Evolutionary conservation across 2,113 vertebrate genomes (phyloP), one percentile per base, ranked within the genome.

Genomic region (Stigmatopora nigra): DNA sequence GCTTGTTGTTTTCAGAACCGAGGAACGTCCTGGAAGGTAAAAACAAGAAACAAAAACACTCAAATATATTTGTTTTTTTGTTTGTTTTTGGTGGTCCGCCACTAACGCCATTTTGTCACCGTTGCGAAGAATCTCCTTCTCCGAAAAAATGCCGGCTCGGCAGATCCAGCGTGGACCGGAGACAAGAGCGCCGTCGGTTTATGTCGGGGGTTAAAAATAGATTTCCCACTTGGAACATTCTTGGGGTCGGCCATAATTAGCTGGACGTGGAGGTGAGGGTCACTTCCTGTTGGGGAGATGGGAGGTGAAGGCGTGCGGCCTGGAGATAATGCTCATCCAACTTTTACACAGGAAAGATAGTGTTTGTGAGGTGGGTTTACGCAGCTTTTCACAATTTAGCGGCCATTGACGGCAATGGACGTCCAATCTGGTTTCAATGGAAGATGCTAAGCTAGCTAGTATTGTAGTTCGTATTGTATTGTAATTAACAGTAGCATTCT

Each of bases 1-100:
- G 35, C 17, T 69, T 78, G 77, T 83, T 81, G 80, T 78, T 62
- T 48, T 69, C 25, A 31, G 81, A 79, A 65, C 82, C 84, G 75
- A 84, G 85, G 82, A 84, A 87, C 78, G 86, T 89, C 85, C 83
- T 88, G 82, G 79, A 81, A 80, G 81, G 81, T n/a, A 78, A 85
- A 86, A 76, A 84, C 84, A 86, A 71, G 73, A 82, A 80, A 83
- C 72, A 75, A 65, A 69, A 72, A 64, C 52, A 68, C 41, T 63
- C 41, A 57, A 63, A 61, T 62, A 65, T 62, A 25, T 22, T 22
- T 63, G 60, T 64, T 48, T n/a, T 16, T 41, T 56, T 74, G 60
- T 64, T 48, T n/a, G n/a, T 41, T 56, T 74, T 5, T 11, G 0
- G 11, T 53, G n/a, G n/a, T n/a, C n/a, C n/a, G n/a, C 19, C 20